phyloP scores from a whole-genome alignment of 2,888 invertebrate species.

The Dromius quadrimaculatus region DNA sequence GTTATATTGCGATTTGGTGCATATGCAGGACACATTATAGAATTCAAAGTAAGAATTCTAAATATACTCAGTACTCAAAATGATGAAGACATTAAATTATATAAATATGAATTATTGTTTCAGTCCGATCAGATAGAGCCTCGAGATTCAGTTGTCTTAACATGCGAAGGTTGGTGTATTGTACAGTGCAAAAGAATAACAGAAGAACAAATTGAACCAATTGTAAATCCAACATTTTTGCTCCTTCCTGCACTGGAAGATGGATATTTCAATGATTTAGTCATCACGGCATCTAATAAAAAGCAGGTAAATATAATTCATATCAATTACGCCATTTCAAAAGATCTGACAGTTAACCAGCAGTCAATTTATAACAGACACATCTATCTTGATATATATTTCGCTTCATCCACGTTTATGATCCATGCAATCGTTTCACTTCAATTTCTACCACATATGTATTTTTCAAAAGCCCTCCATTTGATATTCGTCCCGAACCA shows the following conservation, averaged over 20 bases:
- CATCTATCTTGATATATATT: too few relatives aligned
- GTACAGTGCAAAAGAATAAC: slow-evolving; percentile 72
- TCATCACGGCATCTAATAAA: slow-evolving; percentile 68
- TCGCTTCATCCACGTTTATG: too few relatives aligned
- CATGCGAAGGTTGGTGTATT: slow-evolving; percentile 74
- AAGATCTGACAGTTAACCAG: too few relatives aligned
- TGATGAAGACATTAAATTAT: neutral
- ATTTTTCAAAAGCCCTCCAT: too few relatives aligned
- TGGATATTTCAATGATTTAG: slow-evolving; percentile 75
- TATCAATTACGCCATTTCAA: neutral
- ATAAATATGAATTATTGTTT: slow-evolving; percentile 1
- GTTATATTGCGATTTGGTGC: slow-evolving; percentile 72
- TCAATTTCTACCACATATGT: too few relatives aligned
- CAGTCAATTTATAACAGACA: too few relatives aligned
- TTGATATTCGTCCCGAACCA: too few relatives aligned
- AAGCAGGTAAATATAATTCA: slow-evolving; percentile 65
- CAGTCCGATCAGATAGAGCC: slow-evolving; percentile 69
- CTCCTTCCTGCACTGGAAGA: slow-evolving; percentile 75
- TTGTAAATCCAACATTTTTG: slow-evolving; percentile 71
- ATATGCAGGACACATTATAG: slow-evolving; percentile 75
- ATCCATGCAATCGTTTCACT: too few relatives aligned
- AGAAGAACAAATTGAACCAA: slow-evolving; percentile 66
- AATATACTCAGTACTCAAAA: neutral
- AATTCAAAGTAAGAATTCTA: slow-evolving; percentile 68
- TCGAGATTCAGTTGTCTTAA: slow-evolving; percentile 70